Base-by-base conservation (phyloP, 2,888 invertebrate species). In the Drosophila atroscutellata region DNA sequence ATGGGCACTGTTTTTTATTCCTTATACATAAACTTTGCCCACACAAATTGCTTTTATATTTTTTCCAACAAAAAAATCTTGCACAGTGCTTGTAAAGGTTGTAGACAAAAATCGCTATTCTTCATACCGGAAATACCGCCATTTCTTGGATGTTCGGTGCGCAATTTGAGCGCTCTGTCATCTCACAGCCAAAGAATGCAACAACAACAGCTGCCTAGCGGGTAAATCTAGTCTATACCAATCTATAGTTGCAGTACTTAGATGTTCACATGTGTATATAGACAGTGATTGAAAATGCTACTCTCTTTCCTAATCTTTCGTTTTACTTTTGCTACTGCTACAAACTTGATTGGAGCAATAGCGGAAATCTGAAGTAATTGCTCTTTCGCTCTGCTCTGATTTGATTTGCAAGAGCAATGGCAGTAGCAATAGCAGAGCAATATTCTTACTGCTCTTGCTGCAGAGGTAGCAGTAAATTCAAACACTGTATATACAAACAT, bases 11-110 rank as follows among this genome's bases (percentile, higher is more conserved):
- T 11, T 15, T 18, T 49, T 61, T 18, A 26, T 45, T 50, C 26
- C 39, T 15, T 45, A 7, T 24, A 20, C 15, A 13, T 37, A 0
- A 37, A 37, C 24, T 60, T 42, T 36, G n/a, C 13, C 13, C 24
- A 24, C 30, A 26, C 28, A 8, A 55, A 47, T 24, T 45, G 51
- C 34, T 24, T 45, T 45, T 45, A 65, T 50, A 34, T 20, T 34
- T 34, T 63, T 62, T 45, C 26, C 32, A 58, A 32, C 11, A 15
- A 45, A 30, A 20, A 26, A 39, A 24, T 66, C 9, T 72, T 56
- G 51, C 67, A 66, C 91, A 93, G 93, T 91, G 92, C 93, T 92
- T 93, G 92, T 90, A 92, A 92, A 90, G 92, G 88, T 92, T 92
- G 92, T 89, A 91, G 90, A 89, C 90, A 89, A 91, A 92, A 91